Base-by-base conservation (phyloP, 1,140 invertebrate genomes). In the Drosophila simulans region DNA sequence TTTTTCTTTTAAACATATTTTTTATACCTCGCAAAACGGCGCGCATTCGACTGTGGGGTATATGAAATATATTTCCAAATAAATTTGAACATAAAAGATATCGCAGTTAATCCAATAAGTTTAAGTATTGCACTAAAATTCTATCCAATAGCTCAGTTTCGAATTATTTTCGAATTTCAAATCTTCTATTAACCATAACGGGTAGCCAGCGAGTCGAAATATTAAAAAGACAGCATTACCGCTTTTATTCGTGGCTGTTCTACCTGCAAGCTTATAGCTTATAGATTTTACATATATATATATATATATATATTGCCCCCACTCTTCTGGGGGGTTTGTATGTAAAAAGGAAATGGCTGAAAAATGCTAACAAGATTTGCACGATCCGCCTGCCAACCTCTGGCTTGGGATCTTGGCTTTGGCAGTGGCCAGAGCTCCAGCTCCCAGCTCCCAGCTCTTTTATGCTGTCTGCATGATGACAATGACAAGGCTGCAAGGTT, bases 361-460 rank as follows among this genome's bases (percentile, higher is more conserved):
- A 88, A 88, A 89, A 88, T 88, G 83, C 83, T 84, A 88, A 88
- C 83, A 89, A 88, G 83, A 88, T 89, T 77, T 84, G 83, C 83
- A 81, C 82, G 83, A 57, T 80, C 75, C 63, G 72, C 72, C 71
- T 75, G 72, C 70, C 71, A 74, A 62, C 70, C 52, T 74, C 74
- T 73, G 58, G 71, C 63, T 78, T 45, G 42, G 63, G 31, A 52
- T 59, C 48, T 51, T 27, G 48, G 53, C 31, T 17, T 35, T 31
- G 39, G 52, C 25, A 34, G 40, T 52, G 17, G 17, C 40, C 56
- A 37, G 40, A 51, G 27, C 49, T 37, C 48, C 63, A 75, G 66
- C 70, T 58, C 59, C 34, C 64, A 46, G 34, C 66, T 70, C 42
- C 3, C 35, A 37, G 35, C 12, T 37, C 37, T 39, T 13, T 48